phyloP scores from a whole-genome alignment of 2,113 vertebrate genomes.

The Coptodon rendalli region DNA sequence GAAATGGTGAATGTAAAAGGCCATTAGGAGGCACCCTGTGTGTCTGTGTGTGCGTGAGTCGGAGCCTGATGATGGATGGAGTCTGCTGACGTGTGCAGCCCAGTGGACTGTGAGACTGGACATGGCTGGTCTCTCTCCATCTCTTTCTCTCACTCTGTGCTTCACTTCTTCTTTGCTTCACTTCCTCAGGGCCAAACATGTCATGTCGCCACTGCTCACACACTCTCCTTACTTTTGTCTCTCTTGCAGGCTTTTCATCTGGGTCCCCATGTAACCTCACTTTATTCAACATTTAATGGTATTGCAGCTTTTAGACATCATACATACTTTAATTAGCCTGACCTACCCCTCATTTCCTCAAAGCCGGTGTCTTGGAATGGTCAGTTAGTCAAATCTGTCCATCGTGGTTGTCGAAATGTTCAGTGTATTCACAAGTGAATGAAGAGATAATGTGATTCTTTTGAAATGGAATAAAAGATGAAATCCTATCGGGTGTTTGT shows the following conservation, averaged over 20 bases:
- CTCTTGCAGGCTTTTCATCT: neutral
- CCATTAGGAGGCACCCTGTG: slow-evolving; percentile 56
- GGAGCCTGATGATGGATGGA: slow-evolving; percentile 64
- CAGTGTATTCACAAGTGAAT: neutral
- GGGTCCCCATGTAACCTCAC: neutral
- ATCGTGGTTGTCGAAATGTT: neutral
- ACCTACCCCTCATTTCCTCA: neutral
- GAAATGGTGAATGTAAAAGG: slow-evolving; percentile 64
- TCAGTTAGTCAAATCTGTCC: neutral
- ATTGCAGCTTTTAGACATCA: slow-evolving; percentile 28
- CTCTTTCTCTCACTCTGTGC: slow-evolving; percentile 36
- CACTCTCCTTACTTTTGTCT: neutral
- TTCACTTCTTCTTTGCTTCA: slow-evolving; percentile 54
- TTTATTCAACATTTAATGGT: slow-evolving; percentile 38
- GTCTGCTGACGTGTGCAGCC: slow-evolving; percentile 65
- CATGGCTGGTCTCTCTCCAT: slow-evolving; percentile 63
- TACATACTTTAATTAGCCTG: slow-evolving; percentile 31
- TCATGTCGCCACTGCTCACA: slow-evolving; percentile 38
- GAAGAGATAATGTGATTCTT: neutral
- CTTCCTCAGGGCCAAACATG: slow-evolving; percentile 65
- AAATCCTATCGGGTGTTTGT: neutral
- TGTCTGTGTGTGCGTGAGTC: slow-evolving; percentile 19
- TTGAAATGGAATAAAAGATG: neutral
- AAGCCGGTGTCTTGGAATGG: neutral
- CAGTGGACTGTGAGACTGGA: slow-evolving; percentile 68